Base-by-base conservation (phyloP, 35 echinoderm and acorn worm species). In the Chiridota heheva region DNA sequence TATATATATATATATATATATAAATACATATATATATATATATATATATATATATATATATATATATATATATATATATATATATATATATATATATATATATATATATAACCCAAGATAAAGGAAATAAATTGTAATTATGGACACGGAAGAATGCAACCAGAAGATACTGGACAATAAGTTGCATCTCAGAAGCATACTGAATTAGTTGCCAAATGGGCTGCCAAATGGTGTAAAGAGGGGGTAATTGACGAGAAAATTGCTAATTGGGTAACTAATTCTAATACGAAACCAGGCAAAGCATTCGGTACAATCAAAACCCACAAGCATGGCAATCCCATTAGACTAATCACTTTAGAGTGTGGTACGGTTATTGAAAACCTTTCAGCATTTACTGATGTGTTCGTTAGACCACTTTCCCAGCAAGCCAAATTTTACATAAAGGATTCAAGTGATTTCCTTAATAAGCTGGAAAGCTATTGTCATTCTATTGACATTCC, bases 241-340 rank as follows among this genome's bases (percentile, higher is more conserved):
- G 39, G 68, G 4, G 68, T 44, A 43, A 72, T 44, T 18, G 68
- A 72, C 39, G 34, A 40, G 16, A 72, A 72, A 26, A 40, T 72
- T 20, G 68, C 68, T 4, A 72, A 15, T 4, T 72, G 39, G 68
- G 10, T 72, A 5, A 40, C 13, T 20, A 72, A 72, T 24, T n/a
- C 13, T 0, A 40, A 72, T 2, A 43, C 68, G n/a, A 48, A 73
- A 48, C 36, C 70, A 28, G 70, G 17, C 25, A 30, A 47, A 1
- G 70, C 70, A 8, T 73, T 47, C 51, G 70, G 70, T 18, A 45
- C 16, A 10, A 44, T 73, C 28, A 73, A 73, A 73, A 49, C 70
- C 29, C 70, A 73, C 44, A 73, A 72, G 34, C 37, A 72, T 13
- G 34, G 63, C 2, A 72, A 73, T 2, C 70, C 41, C 36, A 20